phyloP scores from a whole-genome alignment of 2,888 invertebrate species.

The Parnassius apollo region DNA sequence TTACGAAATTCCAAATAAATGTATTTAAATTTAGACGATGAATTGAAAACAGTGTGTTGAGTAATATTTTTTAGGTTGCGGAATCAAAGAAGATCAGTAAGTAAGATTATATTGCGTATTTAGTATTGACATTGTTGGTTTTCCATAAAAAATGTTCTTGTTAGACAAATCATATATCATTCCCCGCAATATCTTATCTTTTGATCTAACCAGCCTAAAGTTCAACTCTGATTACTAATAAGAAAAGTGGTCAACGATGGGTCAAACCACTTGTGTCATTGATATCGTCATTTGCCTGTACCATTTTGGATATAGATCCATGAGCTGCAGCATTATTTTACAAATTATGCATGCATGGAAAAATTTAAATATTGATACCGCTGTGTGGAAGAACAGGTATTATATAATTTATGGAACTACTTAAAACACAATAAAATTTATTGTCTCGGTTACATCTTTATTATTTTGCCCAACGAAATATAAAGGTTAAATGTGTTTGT shows the following conservation, averaged over 20 bases:
- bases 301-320: constrained; percentile 48
- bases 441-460: neutral
- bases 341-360: constrained; percentile 2
- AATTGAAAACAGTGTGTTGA: neutral
- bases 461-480: neutral
- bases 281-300: constrained; percentile 28
- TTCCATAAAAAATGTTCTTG: constrained; percentile 11
- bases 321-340: constrained; percentile 35
- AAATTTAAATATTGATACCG: constrained; percentile 1
- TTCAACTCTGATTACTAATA: constrained; percentile 42
- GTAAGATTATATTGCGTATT: constrained; percentile 15
- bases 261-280: constrained; percentile 41
- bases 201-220: constrained; percentile 43
- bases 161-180: constrained; percentile 24
- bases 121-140: constrained; percentile 14
- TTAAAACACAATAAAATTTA: constrained; percentile 1
- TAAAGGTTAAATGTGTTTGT: neutral
- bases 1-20: too few relatives aligned
- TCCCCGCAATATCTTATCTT: constrained; percentile 39
- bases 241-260: constrained; percentile 46
- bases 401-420: constrained; percentile 13
- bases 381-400: constrained; percentile 1
- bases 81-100: neutral
- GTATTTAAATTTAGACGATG: neutral
- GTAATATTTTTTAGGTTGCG: constrained; percentile 8